Evolutionary conservation across 2,113 vertebrate species (phyloP), one percentile per base, ranked within the genome.

Genomic region (Coracopsis vasa): DNA sequence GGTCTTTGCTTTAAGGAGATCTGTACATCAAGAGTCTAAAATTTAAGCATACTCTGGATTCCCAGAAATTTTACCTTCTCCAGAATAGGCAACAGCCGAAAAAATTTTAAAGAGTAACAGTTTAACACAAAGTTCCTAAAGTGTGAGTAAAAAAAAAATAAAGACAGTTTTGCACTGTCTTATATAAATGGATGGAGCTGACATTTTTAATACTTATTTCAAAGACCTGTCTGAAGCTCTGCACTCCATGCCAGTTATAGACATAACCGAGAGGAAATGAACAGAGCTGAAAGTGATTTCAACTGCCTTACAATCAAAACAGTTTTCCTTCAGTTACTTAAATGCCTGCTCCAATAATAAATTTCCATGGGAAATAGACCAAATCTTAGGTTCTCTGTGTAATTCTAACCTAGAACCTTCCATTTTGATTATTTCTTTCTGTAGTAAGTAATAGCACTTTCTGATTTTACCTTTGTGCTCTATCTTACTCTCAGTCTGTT

Each of bases 301-400:
- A 91, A 95, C 81, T 88, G 83, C 91, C 61, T 84, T 80, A 71
- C 80, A 91, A 79, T 95, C 89, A 95, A 48, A 81, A 39, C 27
- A 80, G 20, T 74, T 96, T 94, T 80, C 72, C 29, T 91, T 84
- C 77, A 69, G 60, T 75, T 86, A 47, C 92, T 56, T 81, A 84
- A 95, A 89, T 44, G 42, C 11, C 56, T 51, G 14, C 21, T 86
- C 29, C 56, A 71, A 13, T 92, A 92, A n/a, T 84, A 87, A 62
- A 77, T 71, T 88, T 92, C 60, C 4, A 1, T 53, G 27, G 29
- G 35, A 86, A 90, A 80, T 42, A n/a, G 44, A 78, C 60, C 5
- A 80, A 80, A 95, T 47, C 18, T 42, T 78, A 39, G 25, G 50
- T 86, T 88, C 69, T n/a, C 1, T 5, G 6, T 28, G 42, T 66